Evolutionary conservation across 2,888 invertebrate species (phyloP).

Genomic region (Octonoba sinensis): DNA sequence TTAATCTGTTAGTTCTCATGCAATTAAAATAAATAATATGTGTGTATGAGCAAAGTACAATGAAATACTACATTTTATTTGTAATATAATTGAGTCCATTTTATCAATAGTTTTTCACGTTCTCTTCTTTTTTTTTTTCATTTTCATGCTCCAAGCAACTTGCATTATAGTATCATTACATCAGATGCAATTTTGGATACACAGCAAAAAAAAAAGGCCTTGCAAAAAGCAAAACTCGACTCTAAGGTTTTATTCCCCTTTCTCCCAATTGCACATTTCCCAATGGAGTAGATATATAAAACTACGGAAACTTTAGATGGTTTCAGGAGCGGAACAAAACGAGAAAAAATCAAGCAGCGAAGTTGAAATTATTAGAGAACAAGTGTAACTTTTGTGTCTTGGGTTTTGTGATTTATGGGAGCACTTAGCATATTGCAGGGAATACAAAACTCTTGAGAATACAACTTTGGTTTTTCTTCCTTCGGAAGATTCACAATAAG

Average conservation of each 20-base stretch:
- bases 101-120: no score
- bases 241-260: constrained; percentile 29
- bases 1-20: no score
- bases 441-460: constrained; percentile 20
- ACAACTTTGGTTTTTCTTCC: neutral
- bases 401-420: constrained; percentile 43
- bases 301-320: constrained; percentile 31
- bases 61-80: no score
- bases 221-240: constrained; percentile 1
- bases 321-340: constrained; percentile 10
- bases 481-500: no score
- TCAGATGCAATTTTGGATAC: no score
- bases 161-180: no score
- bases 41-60: no score
- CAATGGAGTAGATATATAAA: constrained; percentile 42
- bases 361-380: constrained; percentile 55
- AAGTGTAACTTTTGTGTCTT: constrained; percentile 45
- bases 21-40: no score
- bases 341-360: constrained; percentile 18
- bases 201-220: neutral
- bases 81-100: no score
- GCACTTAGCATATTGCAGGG: constrained; percentile 51
- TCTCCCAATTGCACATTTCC: constrained; percentile 46
- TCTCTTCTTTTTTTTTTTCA: no score
- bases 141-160: no score